A percentile compares a stretch with the other conserved stretches of the same genome.
These are phyloP conservation scores for Sinocyclocheilus rhinocerous DNA, from an alignment of 2,113 vertebrate species.

Conservation along the genomic window DNA sequence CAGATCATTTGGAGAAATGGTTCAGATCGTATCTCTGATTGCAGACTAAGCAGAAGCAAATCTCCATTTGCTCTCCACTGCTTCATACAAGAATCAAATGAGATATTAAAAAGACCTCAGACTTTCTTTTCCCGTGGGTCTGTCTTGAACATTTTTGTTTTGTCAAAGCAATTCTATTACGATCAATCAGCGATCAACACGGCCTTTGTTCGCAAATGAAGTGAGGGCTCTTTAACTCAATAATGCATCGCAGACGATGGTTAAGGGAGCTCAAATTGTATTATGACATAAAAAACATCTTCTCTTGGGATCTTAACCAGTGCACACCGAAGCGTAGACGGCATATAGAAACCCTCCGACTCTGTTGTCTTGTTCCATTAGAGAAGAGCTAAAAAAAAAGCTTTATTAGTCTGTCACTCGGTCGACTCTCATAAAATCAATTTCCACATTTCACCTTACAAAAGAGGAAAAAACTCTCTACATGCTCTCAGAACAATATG, in stretches of 20 bases:
- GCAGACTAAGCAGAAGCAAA: constrained; percentile 10
- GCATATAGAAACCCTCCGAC: background rate
- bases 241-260: background rate
- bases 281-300: background rate
- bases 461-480: constrained; percentile 5
- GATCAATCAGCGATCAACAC: background rate
- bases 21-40: background rate
- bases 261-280: background rate
- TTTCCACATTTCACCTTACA: constrained; percentile 8
- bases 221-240: background rate
- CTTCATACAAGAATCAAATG: background rate
- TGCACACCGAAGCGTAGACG: background rate
- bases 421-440: constrained; percentile 44
- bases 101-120: background rate
- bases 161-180: background rate
- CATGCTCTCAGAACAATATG: constrained; percentile 43
- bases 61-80: background rate
- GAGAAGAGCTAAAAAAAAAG: constrained; percentile 29
- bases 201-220: background rate
- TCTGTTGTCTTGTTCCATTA: constrained; percentile 34
- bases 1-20: background rate
- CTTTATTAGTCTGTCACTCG: constrained; percentile 36
- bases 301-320: background rate
- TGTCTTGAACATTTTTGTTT: background rate
- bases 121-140: background rate